Conservation (phyloP, 2,113 vertebrate species). For the Protobothrops mucrosquamatus region DNA sequence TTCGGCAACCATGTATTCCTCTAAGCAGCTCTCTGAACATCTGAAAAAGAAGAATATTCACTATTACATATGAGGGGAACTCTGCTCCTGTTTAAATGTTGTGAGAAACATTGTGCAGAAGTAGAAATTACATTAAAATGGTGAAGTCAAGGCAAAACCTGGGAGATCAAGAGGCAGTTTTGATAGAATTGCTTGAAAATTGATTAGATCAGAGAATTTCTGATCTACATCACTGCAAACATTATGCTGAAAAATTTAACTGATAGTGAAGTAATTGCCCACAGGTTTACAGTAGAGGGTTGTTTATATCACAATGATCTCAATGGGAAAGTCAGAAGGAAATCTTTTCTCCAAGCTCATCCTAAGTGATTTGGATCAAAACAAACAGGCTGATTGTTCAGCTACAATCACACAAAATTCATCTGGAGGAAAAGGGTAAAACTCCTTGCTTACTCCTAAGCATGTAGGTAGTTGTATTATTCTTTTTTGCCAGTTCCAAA, state of each 20-base stretch:
- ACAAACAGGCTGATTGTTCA: background rate
- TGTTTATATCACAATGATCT: background rate
- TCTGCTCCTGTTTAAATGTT: background rate
- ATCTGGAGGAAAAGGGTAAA: background rate
- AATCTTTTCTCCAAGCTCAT: background rate
- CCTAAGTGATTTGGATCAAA: background rate
- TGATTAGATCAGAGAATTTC: background rate
- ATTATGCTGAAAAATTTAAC: background rate
- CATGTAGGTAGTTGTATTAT: background rate
- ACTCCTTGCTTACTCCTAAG: background rate
- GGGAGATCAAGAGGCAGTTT: background rate
- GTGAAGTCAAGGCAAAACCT: background rate
- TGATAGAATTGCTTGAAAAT: background rate
- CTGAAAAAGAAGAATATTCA: background rate
- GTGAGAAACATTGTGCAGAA: background rate
- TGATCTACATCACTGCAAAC: background rate
- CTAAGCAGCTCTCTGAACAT: background rate
- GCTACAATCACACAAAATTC: background rate
- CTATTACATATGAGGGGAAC: background rate
- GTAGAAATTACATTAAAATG: background rate
- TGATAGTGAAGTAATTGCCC: background rate
- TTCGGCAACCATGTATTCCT: background rate
- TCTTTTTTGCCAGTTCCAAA: background rate
- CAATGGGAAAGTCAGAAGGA: background rate
- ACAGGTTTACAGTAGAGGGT: background rate